Evolutionary conservation across 2,888 invertebrate genomes (phyloP).

Genomic region (Schizaphis graminum): DNA sequence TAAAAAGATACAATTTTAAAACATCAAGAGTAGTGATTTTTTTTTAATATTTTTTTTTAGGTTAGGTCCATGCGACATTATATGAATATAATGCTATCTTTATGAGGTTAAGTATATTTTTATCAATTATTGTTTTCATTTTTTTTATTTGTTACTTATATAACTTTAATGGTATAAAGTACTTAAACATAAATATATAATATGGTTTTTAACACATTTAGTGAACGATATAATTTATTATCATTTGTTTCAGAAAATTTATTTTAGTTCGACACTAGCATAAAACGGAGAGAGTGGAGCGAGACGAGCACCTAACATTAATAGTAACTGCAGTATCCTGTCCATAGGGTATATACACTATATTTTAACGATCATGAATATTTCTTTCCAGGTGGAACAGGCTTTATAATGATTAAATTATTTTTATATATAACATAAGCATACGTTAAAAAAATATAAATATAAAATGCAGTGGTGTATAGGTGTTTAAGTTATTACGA

Average conservation of each 20-base stretch:
- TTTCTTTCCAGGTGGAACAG: not conserved
- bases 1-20: no score
- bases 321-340: not conserved
- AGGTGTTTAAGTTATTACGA: not conserved
- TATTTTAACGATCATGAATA: slow-evolving; percentile 1
- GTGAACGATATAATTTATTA: not conserved
- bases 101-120: no score
- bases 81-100: no score
- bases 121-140: no score
- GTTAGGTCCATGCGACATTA: no score
- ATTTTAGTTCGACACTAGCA: not conserved
- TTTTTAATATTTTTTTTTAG: not conserved
- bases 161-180: not conserved
- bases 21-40: no score
- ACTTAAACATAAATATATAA: not conserved
- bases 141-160: no score
- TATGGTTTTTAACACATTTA: not conserved
- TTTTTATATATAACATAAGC: not conserved
- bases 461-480: not conserved
- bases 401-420: not conserved
- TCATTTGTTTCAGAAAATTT: not conserved
- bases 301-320: not conserved
- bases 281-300: not conserved
- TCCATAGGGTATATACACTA: not conserved
- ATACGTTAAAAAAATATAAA: not conserved